Evolutionary conservation across 2,888 invertebrate species (phyloP), one percentile per base, ranked within the genome.

Genomic region (Tribolium freemani): DNA sequence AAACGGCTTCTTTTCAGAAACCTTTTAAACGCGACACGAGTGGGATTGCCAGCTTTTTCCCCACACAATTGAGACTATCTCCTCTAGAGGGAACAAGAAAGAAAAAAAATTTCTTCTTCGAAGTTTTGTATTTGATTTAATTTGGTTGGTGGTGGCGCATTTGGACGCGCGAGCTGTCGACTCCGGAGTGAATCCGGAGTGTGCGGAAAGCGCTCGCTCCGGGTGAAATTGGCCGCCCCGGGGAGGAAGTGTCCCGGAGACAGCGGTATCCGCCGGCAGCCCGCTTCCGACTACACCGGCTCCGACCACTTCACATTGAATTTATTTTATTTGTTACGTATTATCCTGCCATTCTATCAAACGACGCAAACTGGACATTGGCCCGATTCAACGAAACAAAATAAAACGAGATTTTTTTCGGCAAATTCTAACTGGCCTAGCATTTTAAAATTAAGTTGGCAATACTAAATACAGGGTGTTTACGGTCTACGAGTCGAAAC

Each of bases 181-280:
- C 76, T 60, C 76, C 77, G 81, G 76, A 77, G 79, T 77, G 79
- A 73, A 76, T 77, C 80, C 81, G 83, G 82, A 80, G 82, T 77
- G 78, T 82, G 82, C 85, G 85, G 86, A 84, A 85, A 84, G 84
- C 85, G 85, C 83, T 84, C 84, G 84, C 85, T 85, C 85, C 85
- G 85, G 85, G 86, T 86, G 85, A 86, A 86, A 86, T 86, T 86
- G 85, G 85, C 85, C 86, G 84, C 85, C 84, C 86, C 86, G 86
- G 86, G 84, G 86, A 86, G 87, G 87, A 87, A 87, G 86, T 85
- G 85, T 84, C 86, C 87, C 87, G 87, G 87, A 87, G 87, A 86
- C 86, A 87, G 87, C 87, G 87, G 86, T 87, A 86, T 87, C 87
- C 87, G 87, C 86, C 77, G 73, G 67, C 75, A 71, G 70, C 70